Evolutionary conservation across 2,113 vertebrate species (phyloP).

Genomic region (Cacatua alba): DNA sequence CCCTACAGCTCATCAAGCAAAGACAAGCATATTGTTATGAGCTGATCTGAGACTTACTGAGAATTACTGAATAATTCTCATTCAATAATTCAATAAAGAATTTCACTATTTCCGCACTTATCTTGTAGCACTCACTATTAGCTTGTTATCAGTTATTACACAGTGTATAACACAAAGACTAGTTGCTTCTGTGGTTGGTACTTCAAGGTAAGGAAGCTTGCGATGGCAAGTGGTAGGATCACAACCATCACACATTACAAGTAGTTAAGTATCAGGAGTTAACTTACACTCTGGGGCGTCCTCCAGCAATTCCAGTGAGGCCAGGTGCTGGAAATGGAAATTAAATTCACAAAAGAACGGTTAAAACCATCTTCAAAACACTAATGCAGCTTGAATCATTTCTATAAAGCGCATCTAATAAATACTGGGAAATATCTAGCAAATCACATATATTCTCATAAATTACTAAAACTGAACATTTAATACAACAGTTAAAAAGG

Average conservation of each 20-base stretch:
- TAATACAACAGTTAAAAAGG: neutral
- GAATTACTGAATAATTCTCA: neutral
- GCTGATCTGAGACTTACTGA: neutral
- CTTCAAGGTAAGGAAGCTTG: neutral
- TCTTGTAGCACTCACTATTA: neutral
- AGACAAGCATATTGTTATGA: neutral
- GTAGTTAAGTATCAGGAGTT: neutral
- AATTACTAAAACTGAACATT: neutral
- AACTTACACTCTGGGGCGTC: slow-evolving; percentile 83
- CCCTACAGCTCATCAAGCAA: neutral
- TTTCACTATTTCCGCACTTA: neutral
- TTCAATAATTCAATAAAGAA: neutral
- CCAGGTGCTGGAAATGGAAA: slow-evolving; percentile 78
- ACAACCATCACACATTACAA: neutral
- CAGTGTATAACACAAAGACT: neutral
- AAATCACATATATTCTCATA: neutral
- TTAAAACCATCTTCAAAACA: neutral
- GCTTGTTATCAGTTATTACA: neutral
- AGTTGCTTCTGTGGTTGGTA: neutral
- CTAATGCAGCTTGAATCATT: neutral
- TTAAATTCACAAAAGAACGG: neutral
- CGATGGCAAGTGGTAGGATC: neutral
- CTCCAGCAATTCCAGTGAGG: slow-evolving; percentile 81
- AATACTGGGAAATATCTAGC: neutral
- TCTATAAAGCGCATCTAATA: neutral